Evolutionary conservation across 2,888 invertebrate species (phyloP), one percentile per base, ranked within the genome.

Genomic region (Phengaris alcon): DNA sequence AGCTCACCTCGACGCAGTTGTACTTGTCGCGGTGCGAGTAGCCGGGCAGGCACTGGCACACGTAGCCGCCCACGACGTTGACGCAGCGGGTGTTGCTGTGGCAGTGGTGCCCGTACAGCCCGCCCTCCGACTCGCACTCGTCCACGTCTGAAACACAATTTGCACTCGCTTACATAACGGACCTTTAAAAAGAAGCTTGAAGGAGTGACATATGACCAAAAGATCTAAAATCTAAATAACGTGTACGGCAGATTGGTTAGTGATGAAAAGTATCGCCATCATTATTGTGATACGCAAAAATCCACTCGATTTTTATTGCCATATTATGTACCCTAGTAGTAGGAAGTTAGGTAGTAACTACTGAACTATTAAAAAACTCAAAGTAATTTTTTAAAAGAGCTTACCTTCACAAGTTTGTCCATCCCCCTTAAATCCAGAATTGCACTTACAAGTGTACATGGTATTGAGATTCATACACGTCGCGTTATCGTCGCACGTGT

Each of bases 401-500:
- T 73, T 83, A 96, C 97, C 97, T 94, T 95, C 94, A 91, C 97
- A 96, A 81, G 95, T 94, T 84, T 95, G 94, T 84, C 98, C 98
- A 89, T 98, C 96, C 81, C 98, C 98, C 84, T 96, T 95, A 94
- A 97, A 98, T 89, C 98, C 98, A 88, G 95, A 95, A 91, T 97
- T 96, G 93, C 98, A 98, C 86, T 97, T 96, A 94, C 98, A 98
- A 85, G 97, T 96, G 90, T 97, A 98, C 85, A 97, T 97, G 82
- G 97, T 97, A 92, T 97, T 96, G 86, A 98, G 95, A 93, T 98
- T 98, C 94, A 97, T 95, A 94, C 98, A 98, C 80, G 97, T 96
- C 77, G 98, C 98, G 90, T 98, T 98, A 85, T 95, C 95, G 88
- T 98, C 98, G 90, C 98, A 98, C 86, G 96, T 95, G 93, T 98